Base-by-base conservation (phyloP, 2,888 invertebrate genomes). In the Carcina quercana region DNA sequence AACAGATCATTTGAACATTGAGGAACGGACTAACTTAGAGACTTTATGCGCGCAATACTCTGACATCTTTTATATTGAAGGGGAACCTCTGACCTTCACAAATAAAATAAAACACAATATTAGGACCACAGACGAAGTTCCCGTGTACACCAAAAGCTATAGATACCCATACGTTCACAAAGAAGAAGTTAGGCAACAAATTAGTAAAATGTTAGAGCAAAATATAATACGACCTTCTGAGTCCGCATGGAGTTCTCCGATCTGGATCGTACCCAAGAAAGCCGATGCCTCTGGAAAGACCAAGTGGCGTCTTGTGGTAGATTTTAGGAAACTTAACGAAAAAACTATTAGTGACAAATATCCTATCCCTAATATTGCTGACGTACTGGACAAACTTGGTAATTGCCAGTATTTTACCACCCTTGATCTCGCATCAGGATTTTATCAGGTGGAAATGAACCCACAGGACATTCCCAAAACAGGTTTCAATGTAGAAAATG, bases 381-480 rank as follows among this genome's bases (percentile, higher is more conserved):
- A 17, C 5, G 7, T 17, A 17, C 2, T 34, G 15, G 32, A 40
- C 8, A 28, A 33, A 5, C 21, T 40, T 25, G 33, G 34, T 2
- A 35, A 32, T 7, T 25, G 31, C 24, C 28, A 34, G 5, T 36
- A 40, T 25, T 36, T 34, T 14, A 32, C 13, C 10, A 37, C 37
- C 22, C 26, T 40, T 32, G 40, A 40, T 21, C 10, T 40, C 12
- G 11, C 30, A 19, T 35, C 35, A 26, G 40, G 30, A 14, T 37
- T 17, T 35, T 37, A 35, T 22, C 32, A 37, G 12, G 27, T 35
- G 3, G 21, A 35, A 10, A 13, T 37, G 24, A 8, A 20, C 12
- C n/a, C 10, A n/a, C 32, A 37, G 8, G 25, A 37, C 25, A 29
- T 42, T 28, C 32, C 34, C 27, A 40, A 35, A 24, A 43, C 42